phyloP scores from a whole-genome alignment of 2,113 vertebrate genomes.

The Mastomys natalensis region DNA sequence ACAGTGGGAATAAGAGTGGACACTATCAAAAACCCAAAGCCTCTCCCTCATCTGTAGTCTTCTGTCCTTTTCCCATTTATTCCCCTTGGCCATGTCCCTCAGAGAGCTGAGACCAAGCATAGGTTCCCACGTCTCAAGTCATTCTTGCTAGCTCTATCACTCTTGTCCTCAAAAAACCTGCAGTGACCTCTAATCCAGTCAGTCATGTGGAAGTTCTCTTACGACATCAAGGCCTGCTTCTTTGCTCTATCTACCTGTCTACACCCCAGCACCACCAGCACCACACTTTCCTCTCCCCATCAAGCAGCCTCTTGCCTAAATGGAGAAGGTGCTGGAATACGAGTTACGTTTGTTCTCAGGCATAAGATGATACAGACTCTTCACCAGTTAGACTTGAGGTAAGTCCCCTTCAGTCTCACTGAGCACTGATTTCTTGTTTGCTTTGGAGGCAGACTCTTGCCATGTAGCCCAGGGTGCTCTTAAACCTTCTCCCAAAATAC shows the following conservation, averaged over 20 bases:
- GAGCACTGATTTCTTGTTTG: constrained; percentile 3
- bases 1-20: constrained; percentile 6
- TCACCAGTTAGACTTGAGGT: neutral
- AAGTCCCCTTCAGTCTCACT: constrained; percentile 6
- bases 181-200: neutral
- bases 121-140: neutral
- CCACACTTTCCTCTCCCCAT: neutral
- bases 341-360: neutral
- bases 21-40: neutral
- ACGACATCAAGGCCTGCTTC: neutral
- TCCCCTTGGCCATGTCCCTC: neutral
- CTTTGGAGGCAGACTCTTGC: neutral
- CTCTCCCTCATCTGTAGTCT: neutral
- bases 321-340: neutral
- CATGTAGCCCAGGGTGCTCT: neutral
- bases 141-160: constrained; percentile 4
- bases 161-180: constrained; percentile 13
- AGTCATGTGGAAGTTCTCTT: neutral
- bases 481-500: neutral
- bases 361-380: neutral
- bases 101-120: neutral
- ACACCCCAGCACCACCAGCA: too few species aligned
- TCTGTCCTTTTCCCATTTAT: neutral
- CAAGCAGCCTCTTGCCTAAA: neutral
- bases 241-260: neutral